Conservation (phyloP, 2,888 invertebrate species). For the Athalia cordata region DNA sequence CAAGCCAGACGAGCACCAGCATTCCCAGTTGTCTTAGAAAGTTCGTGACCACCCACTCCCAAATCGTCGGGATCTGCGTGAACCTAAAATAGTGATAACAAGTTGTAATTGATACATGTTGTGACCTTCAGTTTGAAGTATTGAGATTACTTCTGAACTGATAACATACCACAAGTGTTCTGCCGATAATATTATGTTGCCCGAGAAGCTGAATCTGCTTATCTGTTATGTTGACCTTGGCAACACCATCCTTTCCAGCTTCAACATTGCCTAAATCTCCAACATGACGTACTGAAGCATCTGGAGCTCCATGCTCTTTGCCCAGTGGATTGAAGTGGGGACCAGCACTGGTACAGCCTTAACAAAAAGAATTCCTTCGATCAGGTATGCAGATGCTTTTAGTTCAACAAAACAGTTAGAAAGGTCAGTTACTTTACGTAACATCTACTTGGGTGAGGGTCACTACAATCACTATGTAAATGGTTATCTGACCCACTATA, state of each 20-base stretch:
- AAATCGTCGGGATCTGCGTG: constrained; percentile 96
- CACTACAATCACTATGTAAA: too few species aligned
- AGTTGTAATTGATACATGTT: not conserved
- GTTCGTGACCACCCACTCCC: constrained; percentile 93
- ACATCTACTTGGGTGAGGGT: too few species aligned
- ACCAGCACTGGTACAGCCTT: constrained; percentile 91
- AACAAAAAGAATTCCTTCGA: constrained; percentile 10
- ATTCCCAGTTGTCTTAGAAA: constrained; percentile 95
- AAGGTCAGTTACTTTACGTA: too few species aligned
- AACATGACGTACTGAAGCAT: constrained; percentile 83
- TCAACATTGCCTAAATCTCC: constrained; percentile 94
- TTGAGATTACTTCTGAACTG: not conserved
- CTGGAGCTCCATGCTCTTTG: constrained; percentile 89
- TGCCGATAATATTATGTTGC: constrained; percentile 86
- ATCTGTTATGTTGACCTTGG: constrained; percentile 81
- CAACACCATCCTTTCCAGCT: constrained; percentile 79
- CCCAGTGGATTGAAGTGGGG: constrained; percentile 92
- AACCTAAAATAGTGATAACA: constrained; percentile 71
- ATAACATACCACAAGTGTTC: constrained; percentile 83
- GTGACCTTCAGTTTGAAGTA: not conserved
- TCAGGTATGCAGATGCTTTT: not conserved
- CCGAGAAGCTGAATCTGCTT: constrained; percentile 81
- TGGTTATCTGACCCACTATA: too few species aligned
- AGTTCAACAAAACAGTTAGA: too few species aligned
- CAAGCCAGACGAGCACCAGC: constrained; percentile 94